Evolutionary conservation across 2,888 invertebrate species (phyloP).

Genomic region (Stenodema calcarata): DNA sequence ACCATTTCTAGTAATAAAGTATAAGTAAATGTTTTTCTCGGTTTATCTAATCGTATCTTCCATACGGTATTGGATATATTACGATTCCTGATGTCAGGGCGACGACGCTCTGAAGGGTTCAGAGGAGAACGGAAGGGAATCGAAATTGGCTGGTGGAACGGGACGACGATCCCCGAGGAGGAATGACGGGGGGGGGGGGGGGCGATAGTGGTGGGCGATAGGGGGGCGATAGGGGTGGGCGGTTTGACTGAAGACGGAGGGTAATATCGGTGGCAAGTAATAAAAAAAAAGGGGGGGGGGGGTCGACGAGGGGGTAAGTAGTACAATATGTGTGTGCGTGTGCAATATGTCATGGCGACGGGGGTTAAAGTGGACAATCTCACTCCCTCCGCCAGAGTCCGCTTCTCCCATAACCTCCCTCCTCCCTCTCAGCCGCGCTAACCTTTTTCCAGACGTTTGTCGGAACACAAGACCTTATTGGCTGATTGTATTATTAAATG

Average conservation of each 20-base stretch:
- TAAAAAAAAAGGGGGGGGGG: constrained; percentile 48
- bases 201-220: neutral
- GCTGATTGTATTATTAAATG: constrained; percentile 27
- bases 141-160: constrained; percentile 6
- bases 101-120: neutral
- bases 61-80: neutral
- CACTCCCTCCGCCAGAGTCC: neutral
- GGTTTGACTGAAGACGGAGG: constrained; percentile 44
- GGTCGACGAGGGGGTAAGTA: constrained; percentile 37
- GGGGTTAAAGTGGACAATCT: constrained; percentile 38
- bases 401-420: neutral
- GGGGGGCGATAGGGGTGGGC: neutral
- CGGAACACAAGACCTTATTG: constrained; percentile 10
- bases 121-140: neutral
- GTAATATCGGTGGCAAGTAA: constrained; percentile 48
- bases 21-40: too few relatives aligned
- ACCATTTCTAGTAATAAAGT: too few relatives aligned
- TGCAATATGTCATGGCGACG: constrained; percentile 41
- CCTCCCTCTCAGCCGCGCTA: neutral
- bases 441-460: neutral
- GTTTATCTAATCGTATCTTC: neutral
- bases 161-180: neutral
- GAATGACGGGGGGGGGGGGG: neutral
- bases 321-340: constrained; percentile 45
- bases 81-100: neutral